These are phyloP conservation scores for Ammodytes marinus DNA, from an alignment of 2,113 vertebrate genomes.

Conservation along the genomic window DNA sequence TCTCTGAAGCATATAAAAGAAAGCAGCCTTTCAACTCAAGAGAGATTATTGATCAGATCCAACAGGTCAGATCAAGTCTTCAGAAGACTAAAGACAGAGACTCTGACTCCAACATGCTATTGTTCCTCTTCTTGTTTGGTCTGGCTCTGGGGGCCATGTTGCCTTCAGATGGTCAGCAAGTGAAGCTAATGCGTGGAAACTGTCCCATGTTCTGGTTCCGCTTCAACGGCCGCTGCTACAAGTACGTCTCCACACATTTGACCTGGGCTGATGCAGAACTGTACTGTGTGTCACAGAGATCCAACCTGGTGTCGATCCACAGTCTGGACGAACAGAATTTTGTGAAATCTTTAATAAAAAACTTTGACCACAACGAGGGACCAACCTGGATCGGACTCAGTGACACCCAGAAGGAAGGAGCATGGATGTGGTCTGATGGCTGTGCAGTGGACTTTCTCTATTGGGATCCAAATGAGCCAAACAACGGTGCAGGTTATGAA, in stretches of 20 bases:
- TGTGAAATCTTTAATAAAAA: not conserved
- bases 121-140: conserved; percentile 10
- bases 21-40: not conserved
- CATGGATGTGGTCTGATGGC: conserved; percentile 25
- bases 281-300: conserved; percentile 16
- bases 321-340: not conserved
- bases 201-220: conserved; percentile 45
- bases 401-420: not conserved
- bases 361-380: not conserved
- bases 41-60: not conserved
- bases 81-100: not conserved
- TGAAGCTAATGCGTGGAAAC: not conserved
- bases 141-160: conserved; percentile 34
- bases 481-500: accelerated
- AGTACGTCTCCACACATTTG: not conserved
- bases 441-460: accelerated
- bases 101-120: conserved; percentile 17
- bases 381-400: conserved; percentile 13
- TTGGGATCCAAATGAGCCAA: accelerated
- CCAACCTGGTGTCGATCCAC: conserved; percentile 61
- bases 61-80: conserved; percentile 2
- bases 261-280: conserved; percentile 56
- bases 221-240: conserved; percentile 33
- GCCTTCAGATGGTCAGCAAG: not conserved
- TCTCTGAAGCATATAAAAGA: conserved; percentile 16